phyloP scores from a whole-genome alignment of 2,113 vertebrate genomes.

The Gavialis gangeticus region DNA sequence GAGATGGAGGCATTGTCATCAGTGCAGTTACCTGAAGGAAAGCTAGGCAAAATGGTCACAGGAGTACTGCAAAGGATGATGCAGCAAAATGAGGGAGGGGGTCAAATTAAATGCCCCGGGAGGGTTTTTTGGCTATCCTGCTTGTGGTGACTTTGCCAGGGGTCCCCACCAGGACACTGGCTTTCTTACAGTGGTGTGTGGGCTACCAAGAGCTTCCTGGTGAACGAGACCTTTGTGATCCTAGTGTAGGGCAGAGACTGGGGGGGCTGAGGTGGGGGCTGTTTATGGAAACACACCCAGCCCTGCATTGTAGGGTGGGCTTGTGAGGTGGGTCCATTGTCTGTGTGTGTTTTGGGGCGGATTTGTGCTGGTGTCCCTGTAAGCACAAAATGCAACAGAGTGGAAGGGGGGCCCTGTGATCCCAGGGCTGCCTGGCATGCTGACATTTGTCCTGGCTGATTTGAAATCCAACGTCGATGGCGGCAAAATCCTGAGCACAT shows the following conservation, averaged over 20 bases:
- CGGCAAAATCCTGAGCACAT: background rate
- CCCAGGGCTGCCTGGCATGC: background rate
- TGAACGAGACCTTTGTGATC: background rate
- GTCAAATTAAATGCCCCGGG: background rate
- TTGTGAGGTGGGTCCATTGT: background rate
- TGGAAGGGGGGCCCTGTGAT: background rate
- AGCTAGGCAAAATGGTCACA: background rate
- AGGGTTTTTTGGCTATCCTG: background rate
- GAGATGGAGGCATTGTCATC: background rate
- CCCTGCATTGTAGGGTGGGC: background rate
- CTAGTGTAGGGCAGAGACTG: rapidly evolving
- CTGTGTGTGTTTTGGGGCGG: background rate
- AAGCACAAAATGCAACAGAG: background rate
- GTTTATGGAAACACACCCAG: background rate
- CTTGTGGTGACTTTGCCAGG: background rate
- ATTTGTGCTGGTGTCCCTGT: no score
- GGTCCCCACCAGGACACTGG: background rate
- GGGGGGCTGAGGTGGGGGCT: no score
- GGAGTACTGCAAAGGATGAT: background rate
- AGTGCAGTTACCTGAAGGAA: background rate
- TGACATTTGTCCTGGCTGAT: background rate
- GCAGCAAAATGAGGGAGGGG: rapidly evolving
- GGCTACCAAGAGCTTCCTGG: background rate
- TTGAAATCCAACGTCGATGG: background rate
- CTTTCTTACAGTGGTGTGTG: background rate